These are phyloP conservation scores for Deilephila elpenor DNA, from an alignment of 2,888 invertebrate species.

Conservation along the genomic window DNA sequence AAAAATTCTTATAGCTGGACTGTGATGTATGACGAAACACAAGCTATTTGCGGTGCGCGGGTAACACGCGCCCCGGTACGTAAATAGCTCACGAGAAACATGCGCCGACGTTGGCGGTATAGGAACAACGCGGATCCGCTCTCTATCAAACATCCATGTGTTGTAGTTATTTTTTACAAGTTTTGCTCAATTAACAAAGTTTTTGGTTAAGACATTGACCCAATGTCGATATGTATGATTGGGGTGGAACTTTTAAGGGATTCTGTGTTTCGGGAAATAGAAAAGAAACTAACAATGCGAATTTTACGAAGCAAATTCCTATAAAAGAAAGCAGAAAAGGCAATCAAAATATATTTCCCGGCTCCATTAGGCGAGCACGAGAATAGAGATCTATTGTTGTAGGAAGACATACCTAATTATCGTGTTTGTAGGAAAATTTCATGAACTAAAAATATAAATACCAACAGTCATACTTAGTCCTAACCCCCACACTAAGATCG, in stretches of 20 bases:
- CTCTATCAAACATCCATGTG: not conserved
- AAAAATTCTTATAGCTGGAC: conserved; percentile 34
- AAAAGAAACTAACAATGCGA: not conserved
- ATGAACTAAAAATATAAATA: too few relatives aligned
- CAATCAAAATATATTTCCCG: not conserved
- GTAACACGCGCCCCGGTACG: conserved; percentile 45
- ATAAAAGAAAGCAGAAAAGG: not conserved
- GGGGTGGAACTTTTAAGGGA: too few relatives aligned
- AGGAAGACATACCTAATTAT: not conserved
- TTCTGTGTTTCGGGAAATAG: too few relatives aligned
- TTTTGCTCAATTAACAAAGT: not conserved
- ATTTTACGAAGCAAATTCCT: not conserved
- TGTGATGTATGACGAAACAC: conserved; percentile 55
- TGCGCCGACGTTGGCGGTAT: conserved; percentile 32
- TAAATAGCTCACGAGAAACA: conserved; percentile 47
- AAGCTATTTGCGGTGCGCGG: conserved; percentile 58
- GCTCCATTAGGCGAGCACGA: not conserved
- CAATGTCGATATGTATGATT: too few relatives aligned
- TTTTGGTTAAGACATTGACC: not conserved
- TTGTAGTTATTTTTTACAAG: not conserved
- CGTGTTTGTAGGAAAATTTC: not conserved
- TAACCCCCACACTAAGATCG: too few relatives aligned
- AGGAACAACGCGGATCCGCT: conserved; percentile 15
- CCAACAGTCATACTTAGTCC: too few relatives aligned
- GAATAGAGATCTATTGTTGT: not conserved